Evolutionary conservation across 2,888 invertebrate genomes (phyloP).

Genomic region (Aspidiotus destructor): DNA sequence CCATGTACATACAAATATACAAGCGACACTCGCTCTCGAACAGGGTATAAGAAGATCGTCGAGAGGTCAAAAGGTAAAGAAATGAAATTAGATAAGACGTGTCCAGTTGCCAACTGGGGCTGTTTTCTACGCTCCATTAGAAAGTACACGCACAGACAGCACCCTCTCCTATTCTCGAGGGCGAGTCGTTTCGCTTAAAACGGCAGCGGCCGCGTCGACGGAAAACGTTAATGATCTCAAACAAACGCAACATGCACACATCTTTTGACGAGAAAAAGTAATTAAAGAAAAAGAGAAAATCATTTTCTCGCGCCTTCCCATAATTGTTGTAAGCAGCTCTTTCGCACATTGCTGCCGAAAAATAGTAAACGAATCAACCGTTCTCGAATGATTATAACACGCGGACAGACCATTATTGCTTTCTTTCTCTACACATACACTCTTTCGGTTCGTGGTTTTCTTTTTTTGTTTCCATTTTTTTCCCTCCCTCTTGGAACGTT

Average conservation of each 20-base stretch:
- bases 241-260: conserved; percentile 10
- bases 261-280: conserved; percentile 25
- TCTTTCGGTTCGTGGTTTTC: not conserved
- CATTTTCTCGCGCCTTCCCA: conserved; percentile 23
- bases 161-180: not conserved
- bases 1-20: no score
- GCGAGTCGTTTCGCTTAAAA: not conserved
- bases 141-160: conserved; percentile 13
- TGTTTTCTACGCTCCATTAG: conserved; percentile 17
- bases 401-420: conserved; percentile 10
- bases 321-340: conserved; percentile 8
- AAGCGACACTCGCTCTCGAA: no score
- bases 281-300: conserved; percentile 26
- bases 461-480: not conserved
- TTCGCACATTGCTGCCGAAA: conserved; percentile 7
- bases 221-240: conserved; percentile 25
- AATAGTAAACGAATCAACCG: conserved; percentile 1
- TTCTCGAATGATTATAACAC: not conserved
- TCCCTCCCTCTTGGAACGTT: not conserved
- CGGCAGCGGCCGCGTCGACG: not conserved
- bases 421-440: not conserved
- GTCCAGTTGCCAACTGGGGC: conserved; percentile 22
- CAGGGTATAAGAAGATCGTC: not conserved
- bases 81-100: conserved; percentile 30
- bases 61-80: conserved; percentile 23